These are phyloP conservation scores for Papilio dardanus DNA, from an alignment of 1,140 invertebrate genomes.

Conservation along the genomic window DNA sequence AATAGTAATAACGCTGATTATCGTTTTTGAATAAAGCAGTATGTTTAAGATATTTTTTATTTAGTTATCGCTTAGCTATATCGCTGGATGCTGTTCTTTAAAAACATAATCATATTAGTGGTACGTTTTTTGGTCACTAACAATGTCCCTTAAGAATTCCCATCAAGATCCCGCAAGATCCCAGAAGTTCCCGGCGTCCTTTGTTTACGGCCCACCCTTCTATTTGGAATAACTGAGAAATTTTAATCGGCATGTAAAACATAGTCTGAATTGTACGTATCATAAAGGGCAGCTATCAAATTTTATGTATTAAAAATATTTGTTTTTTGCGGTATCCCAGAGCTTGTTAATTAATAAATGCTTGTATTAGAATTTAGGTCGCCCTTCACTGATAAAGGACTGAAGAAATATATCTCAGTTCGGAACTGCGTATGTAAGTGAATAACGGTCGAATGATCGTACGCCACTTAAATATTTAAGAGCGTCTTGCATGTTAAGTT, in stretches of 20 bases:
- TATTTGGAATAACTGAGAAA: constrained; percentile 60
- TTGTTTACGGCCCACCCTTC: constrained; percentile 51
- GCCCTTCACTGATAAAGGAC: not conserved
- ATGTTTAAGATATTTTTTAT: not conserved
- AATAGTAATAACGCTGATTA: too few relatives aligned
- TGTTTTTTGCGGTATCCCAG: constrained; percentile 7
- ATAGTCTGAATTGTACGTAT: constrained; percentile 55
- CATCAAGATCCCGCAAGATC: constrained; percentile 45
- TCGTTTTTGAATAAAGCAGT: too few relatives aligned
- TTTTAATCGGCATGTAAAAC: constrained; percentile 57
- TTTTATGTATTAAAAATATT: constrained; percentile 31
- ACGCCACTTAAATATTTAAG: too few relatives aligned
- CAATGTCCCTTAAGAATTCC: constrained; percentile 49
- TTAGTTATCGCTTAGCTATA: constrained; percentile 29
- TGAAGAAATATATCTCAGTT: too few relatives aligned
- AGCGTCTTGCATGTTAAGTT: too few relatives aligned
- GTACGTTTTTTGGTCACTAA: constrained; percentile 45
- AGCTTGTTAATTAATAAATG: not conserved
- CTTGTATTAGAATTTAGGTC: not conserved
- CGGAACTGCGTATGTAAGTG: too few relatives aligned
- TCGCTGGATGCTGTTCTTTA: constrained; percentile 39
- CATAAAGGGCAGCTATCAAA: constrained; percentile 45
- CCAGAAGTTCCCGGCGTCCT: constrained; percentile 43
- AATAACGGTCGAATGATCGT: too few relatives aligned
- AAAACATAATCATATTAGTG: constrained; percentile 56